Conservation (phyloP, 2,888 invertebrate species). For the Leptopterna dolabrata region DNA sequence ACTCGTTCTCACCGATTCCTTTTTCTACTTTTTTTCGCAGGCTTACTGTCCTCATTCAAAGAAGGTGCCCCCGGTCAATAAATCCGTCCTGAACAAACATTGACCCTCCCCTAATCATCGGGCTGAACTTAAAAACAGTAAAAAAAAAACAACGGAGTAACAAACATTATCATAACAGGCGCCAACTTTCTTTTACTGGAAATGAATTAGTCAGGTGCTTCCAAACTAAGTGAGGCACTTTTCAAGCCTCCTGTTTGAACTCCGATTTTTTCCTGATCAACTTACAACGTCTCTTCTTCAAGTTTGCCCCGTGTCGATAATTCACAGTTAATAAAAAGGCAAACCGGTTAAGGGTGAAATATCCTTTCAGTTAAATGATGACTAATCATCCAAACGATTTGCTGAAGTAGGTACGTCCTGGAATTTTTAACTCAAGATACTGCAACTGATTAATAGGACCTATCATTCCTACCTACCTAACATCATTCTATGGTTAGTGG, state of each 20-base stretch:
- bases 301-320: background rate
- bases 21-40: conserved; percentile 4
- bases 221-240: background rate
- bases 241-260: background rate
- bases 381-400: too few species aligned
- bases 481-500: too few species aligned
- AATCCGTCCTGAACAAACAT: conserved; percentile 48
- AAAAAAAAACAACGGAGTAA: background rate
- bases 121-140: conserved; percentile 18
- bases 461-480: too few species aligned
- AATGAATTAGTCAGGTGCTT: conserved; percentile 47
- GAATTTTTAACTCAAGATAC: too few species aligned
- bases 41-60: conserved; percentile 35
- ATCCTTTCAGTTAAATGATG: too few species aligned
- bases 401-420: too few species aligned
- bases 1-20: conserved; percentile 1
- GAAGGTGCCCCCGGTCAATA: conserved; percentile 27
- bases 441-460: too few species aligned
- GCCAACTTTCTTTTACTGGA: conserved; percentile 36
- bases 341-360: too few species aligned
- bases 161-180: conserved; percentile 44
- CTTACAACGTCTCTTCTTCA: background rate
- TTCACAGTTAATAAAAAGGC: background rate
- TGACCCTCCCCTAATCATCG: conserved; percentile 38
- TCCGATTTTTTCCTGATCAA: conserved; percentile 9